Conservation (phyloP, 1,140 invertebrate genomes). For the Papilio aristodemus region DNA sequence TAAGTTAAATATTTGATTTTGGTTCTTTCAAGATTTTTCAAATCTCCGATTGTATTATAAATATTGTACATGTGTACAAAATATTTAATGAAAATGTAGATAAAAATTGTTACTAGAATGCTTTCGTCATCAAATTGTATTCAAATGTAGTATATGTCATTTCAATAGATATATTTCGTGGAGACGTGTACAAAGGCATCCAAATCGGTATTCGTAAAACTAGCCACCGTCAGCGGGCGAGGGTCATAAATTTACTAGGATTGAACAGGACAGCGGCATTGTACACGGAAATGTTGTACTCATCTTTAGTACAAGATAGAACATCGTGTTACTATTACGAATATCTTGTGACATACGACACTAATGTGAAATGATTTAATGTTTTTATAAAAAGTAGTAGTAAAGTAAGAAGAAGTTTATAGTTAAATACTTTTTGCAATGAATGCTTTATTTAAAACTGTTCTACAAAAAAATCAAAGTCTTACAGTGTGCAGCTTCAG, state of each 20-base stretch:
- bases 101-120: neutral
- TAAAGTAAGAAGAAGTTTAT: too few relatives aligned
- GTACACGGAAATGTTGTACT: conserved; percentile 67
- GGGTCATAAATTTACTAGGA: conserved; percentile 74
- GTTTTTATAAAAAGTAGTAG: too few relatives aligned
- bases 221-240: conserved; percentile 54
- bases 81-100: neutral
- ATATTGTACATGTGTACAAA: too few relatives aligned
- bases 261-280: conserved; percentile 64
- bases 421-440: neutral
- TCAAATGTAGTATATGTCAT: conserved; percentile 27
- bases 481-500: too few relatives aligned
- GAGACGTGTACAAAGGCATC: conserved; percentile 50
- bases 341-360: conserved; percentile 2
- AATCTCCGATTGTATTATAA: too few relatives aligned
- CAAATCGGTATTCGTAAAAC: conserved; percentile 58
- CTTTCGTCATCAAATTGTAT: conserved; percentile 23
- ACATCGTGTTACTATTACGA: conserved; percentile 38
- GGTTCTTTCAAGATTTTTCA: too few relatives aligned
- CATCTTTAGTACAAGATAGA: conserved; percentile 49
- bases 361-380: neutral
- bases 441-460: neutral
- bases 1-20: too few relatives aligned
- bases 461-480: too few relatives aligned
- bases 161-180: conserved; percentile 42